phyloP scores from a whole-genome alignment of 2,113 vertebrate species.

The Osmerus mordax region DNA sequence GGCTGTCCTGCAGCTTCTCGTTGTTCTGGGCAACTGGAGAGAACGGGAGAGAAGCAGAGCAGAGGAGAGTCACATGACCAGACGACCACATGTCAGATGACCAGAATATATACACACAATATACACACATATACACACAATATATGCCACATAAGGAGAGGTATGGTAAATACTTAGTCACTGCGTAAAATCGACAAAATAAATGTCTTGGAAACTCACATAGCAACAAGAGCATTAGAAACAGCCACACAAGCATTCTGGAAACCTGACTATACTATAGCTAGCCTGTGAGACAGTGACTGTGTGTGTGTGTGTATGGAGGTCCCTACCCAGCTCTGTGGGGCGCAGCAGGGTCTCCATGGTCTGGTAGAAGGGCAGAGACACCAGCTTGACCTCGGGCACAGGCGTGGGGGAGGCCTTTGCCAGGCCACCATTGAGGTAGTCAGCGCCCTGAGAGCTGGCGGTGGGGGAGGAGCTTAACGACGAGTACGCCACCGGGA shows the following conservation, averaged over 20 bases:
- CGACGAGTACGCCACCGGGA: slow-evolving; percentile 75
- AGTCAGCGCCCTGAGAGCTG: slow-evolving; percentile 81
- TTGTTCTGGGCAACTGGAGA: slow-evolving; percentile 87
- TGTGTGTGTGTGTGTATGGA: no score
- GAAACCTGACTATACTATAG: no score
- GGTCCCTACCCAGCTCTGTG: slow-evolving; percentile 85
- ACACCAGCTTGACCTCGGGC: slow-evolving; percentile 86
- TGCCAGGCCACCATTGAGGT: slow-evolving; percentile 89
- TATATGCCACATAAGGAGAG: no score
- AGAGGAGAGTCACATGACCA: slow-evolving; percentile 12
- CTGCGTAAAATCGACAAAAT: background rate
- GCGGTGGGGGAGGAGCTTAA: slow-evolving; percentile 72
- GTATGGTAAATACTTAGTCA: background rate
- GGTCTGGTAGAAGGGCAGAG: slow-evolving; percentile 93
- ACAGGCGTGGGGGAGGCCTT: slow-evolving; percentile 71
- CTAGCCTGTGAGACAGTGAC: no score
- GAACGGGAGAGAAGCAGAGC: background rate
- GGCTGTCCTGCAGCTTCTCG: slow-evolving; percentile 96
- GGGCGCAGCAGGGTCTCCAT: slow-evolving; percentile 91
- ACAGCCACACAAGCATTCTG: no score
- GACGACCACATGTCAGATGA: background rate
- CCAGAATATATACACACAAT: background rate
- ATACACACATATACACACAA: no score
- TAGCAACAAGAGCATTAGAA: no score
- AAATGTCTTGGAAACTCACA: no score